Evolutionary conservation across 2,888 invertebrate species (phyloP), one percentile per base, ranked within the genome.

Genomic region (Baccha elongata): DNA sequence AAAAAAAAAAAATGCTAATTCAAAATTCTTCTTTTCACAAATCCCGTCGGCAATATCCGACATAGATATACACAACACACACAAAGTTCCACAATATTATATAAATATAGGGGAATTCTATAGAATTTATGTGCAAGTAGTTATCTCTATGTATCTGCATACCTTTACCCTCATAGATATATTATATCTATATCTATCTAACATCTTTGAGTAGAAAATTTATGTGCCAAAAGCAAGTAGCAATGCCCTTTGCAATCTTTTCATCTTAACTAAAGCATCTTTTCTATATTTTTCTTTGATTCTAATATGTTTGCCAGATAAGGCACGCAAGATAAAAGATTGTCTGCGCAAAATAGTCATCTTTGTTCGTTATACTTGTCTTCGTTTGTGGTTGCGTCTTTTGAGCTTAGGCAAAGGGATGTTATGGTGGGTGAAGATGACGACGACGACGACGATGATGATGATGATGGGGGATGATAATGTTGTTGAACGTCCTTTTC

Each of bases 211-310:
- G 29, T 32, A 32, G 21, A 23, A 46, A 17, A n/a, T 48, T 23
- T 48, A 48, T 48, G 10, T 48, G 26, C 21, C 8, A 58, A 32
- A 37, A 62, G 35, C 44, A 80, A 69, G 75, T 68, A 75, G 81
- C 81, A 81, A 71, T 81, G 81, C 75, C 81, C 81, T 81, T 62
- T 75, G 72, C 50, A 71, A 75, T 76, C 65, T 65, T 23, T 75
- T 32, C 46, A 64, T 60, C 60, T 60, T 60, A 60, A 60, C 42
- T 60, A 42, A 58, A 60, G 60, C 60, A 80, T 75, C 80, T 42
- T 67, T 79, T 42, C 21, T 58, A 40, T 23, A 58, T 23, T 40
- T 58, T 53, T 37, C 73, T 80, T 64, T 55, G 64, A 80, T 74
- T 75, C 62, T 68, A 75, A 64, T 75, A 80, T 80, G 64, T 80